Percentiles rank a stretch among this genome's conserved stretches.
Evolutionary conservation across 2,888 invertebrate genomes (phyloP).

Genomic region (Trichopoda pennipes): DNA sequence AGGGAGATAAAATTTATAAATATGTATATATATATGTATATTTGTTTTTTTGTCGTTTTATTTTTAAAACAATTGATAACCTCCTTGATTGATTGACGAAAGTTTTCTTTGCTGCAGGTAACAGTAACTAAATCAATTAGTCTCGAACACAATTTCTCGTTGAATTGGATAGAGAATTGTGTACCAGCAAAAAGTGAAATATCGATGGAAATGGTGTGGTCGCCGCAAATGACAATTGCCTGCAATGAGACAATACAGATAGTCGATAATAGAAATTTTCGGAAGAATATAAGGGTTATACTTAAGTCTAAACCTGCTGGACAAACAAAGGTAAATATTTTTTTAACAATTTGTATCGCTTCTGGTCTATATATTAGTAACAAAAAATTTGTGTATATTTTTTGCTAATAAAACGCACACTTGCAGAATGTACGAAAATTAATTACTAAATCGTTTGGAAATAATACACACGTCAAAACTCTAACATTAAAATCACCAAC

Average conservation of each 20-base stretch:
- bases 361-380: slow-evolving; percentile 24
- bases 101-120: slow-evolving; percentile 79
- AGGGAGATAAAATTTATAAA: no score
- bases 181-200: slow-evolving; percentile 83
- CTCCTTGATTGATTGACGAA: no score
- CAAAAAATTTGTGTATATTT: slow-evolving; percentile 14
- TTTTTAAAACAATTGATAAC: no score
- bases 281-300: slow-evolving; percentile 85
- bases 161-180: slow-evolving; percentile 83
- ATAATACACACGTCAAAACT: slow-evolving; percentile 72
- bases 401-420: not conserved
- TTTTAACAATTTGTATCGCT: not conserved
- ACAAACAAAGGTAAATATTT: slow-evolving; percentile 73
- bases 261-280: slow-evolving; percentile 84
- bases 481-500: slow-evolving; percentile 79
- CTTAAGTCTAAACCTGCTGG: slow-evolving; percentile 83
- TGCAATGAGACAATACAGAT: slow-evolving; percentile 85
- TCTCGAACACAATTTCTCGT: slow-evolving; percentile 83
- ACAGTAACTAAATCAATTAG: slow-evolving; percentile 82
- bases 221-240: slow-evolving; percentile 83
- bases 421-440: slow-evolving; percentile 76
- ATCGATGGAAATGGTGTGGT: slow-evolving; percentile 85
- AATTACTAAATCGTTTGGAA: slow-evolving; percentile 75
- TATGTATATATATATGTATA: no score
- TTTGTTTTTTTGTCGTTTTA: no score